phyloP scores from a whole-genome alignment of 64 coral and sea anemone species.

The Trachythela sp. region DNA sequence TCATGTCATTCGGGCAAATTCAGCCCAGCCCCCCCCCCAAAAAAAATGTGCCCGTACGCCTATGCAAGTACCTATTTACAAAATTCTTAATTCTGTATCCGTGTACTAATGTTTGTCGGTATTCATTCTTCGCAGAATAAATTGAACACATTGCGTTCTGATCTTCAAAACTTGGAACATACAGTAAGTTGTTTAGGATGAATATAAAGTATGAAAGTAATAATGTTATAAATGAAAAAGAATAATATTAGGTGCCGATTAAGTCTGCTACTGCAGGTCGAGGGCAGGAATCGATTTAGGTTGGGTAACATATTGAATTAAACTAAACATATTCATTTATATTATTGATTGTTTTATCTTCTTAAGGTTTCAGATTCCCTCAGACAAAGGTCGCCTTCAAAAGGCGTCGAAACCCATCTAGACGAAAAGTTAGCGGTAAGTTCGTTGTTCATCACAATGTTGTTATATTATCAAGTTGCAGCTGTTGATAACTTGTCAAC shows the following conservation, averaged over 20 bases:
- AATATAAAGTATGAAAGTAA: too few relatives aligned
- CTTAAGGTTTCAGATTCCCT: background rate
- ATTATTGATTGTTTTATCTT: background rate
- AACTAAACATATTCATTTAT: background rate
- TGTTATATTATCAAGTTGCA: background rate
- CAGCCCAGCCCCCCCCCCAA: too few relatives aligned
- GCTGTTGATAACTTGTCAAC: background rate
- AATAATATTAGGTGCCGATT: too few relatives aligned
- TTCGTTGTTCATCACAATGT: background rate
- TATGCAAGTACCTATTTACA: too few relatives aligned
- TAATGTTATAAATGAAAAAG: too few relatives aligned
- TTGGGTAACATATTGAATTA: too few relatives aligned
- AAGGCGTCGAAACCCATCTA: background rate
- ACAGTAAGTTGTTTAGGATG: background rate
- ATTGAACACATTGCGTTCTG: conserved; percentile 10
- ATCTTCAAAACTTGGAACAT: background rate
- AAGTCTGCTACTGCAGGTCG: too few relatives aligned
- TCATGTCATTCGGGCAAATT: too few relatives aligned
- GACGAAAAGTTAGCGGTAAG: background rate
- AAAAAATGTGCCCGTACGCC: too few relatives aligned
- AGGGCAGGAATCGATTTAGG: too few relatives aligned
- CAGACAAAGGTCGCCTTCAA: background rate
- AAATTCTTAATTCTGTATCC: too few relatives aligned
- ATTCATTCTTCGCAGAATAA: background rate
- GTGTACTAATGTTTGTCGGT: background rate